These are phyloP conservation scores for Drosophila melanocephala DNA, from an alignment of 2,888 invertebrate genomes.

Conservation along the genomic window DNA sequence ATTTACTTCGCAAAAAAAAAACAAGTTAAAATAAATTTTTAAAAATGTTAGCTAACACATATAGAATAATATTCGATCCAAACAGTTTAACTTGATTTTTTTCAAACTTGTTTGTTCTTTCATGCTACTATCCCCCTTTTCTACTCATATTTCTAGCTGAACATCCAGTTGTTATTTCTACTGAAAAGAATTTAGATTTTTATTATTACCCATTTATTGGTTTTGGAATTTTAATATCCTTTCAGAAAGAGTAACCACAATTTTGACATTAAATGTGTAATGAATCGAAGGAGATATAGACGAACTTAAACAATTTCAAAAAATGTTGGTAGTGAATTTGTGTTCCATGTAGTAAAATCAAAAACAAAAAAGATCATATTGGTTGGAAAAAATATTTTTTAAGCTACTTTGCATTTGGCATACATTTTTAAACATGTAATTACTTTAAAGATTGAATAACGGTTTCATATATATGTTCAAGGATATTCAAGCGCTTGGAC, in stretches of 20 bases:
- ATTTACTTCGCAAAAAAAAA: neutral
- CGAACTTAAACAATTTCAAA: neutral
- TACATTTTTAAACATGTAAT: neutral
- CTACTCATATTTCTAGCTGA: slow-evolving; percentile 39
- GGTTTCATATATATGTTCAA: slow-evolving; percentile 21
- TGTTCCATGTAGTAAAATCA: neutral
- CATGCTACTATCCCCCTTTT: neutral
- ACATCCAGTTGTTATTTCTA: slow-evolving; percentile 36
- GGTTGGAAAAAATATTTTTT: neutral
- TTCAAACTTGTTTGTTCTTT: neutral
- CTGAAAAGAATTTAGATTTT: slow-evolving; percentile 16
- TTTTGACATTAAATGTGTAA: slow-evolving; percentile 6
- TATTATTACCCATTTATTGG: slow-evolving; percentile 1
- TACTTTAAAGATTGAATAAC: slow-evolving; percentile 10
- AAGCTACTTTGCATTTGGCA: slow-evolving; percentile 10
- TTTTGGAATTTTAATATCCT: slow-evolving; percentile 22
- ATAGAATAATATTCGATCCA: slow-evolving; percentile 45
- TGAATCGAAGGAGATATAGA: neutral
- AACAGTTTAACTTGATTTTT: slow-evolving; percentile 15
- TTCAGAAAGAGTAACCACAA: neutral
- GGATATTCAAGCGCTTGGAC: slow-evolving; percentile 10
- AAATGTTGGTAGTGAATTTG: neutral
- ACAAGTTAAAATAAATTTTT: slow-evolving; percentile 1
- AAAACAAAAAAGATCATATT: neutral
- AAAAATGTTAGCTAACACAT: slow-evolving; percentile 12